phyloP scores from a whole-genome alignment of 2,113 vertebrate species.

The Zootoca vivipara region DNA sequence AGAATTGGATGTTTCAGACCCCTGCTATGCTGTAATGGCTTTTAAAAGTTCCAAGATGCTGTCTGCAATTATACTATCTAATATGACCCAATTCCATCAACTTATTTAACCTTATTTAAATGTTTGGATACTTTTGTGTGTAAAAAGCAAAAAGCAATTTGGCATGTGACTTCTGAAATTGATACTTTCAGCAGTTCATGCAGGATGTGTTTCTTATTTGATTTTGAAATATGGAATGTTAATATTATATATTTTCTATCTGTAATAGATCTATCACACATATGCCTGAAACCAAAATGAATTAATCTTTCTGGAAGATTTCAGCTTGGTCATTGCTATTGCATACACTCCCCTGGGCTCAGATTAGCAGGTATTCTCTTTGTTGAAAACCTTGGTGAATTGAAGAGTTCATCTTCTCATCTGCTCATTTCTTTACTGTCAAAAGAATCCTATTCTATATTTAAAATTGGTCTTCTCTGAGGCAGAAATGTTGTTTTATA shows the following conservation, averaged over 20 bases:
- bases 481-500: constrained; percentile 76
- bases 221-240: constrained; percentile 46
- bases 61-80: constrained; percentile 52
- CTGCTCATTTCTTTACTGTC: constrained; percentile 70
- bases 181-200: neutral
- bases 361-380: constrained; percentile 46
- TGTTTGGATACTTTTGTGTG: constrained; percentile 4
- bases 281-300: constrained; percentile 19
- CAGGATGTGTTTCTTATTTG: constrained; percentile 26
- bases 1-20: constrained; percentile 59
- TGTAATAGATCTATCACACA: neutral
- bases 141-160: constrained; percentile 28
- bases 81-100: constrained; percentile 54
- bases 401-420: constrained; percentile 62
- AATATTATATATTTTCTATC: constrained; percentile 20
- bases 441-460: constrained; percentile 71
- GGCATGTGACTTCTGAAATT: constrained; percentile 28
- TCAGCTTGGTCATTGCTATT: constrained; percentile 61
- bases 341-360: constrained; percentile 23
- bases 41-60: constrained; percentile 59
- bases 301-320: constrained; percentile 36
- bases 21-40: constrained; percentile 66
- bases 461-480: constrained; percentile 76
- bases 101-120: constrained; percentile 35
- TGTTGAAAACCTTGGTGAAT: constrained; percentile 59